Percentiles rank a stretch among this genome's conserved stretches.
phyloP scores from a whole-genome alignment of 2,888 invertebrate species.

The Mantis religiosa region DNA sequence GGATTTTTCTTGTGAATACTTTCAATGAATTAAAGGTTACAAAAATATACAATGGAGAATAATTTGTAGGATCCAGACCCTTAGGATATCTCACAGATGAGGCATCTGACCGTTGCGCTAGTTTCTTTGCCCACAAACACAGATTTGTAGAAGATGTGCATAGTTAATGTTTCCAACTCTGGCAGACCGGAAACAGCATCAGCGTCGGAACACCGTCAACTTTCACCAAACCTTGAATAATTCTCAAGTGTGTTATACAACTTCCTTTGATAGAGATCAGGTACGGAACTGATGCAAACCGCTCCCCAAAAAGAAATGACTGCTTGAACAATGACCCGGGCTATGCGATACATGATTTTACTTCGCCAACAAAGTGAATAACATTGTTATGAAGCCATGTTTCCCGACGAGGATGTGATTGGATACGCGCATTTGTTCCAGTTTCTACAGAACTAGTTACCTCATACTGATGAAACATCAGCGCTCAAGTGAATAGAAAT shows the following conservation, averaged over 20 bases:
- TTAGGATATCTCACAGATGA: too few species aligned
- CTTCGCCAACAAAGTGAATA: background rate
- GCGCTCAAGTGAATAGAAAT: background rate
- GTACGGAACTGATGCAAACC: conserved; percentile 2
- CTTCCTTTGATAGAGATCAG: conserved; percentile 10
- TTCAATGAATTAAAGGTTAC: too few species aligned
- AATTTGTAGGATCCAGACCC: too few species aligned
- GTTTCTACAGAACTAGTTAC: background rate
- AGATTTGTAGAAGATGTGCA: background rate
- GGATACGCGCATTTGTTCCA: background rate
- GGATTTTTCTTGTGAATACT: too few species aligned
- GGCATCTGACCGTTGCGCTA: too few species aligned
- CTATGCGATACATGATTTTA: background rate
- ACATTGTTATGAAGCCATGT: background rate
- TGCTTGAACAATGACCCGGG: background rate
- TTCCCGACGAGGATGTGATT: background rate
- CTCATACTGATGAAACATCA: background rate
- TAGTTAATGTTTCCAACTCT: background rate
- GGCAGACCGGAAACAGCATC: background rate
- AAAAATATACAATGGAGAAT: too few species aligned
- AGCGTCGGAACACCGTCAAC: background rate
- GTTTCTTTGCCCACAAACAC: too few species aligned
- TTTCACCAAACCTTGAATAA: background rate
- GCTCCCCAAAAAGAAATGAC: background rate
- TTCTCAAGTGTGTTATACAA: conserved; percentile 9